Percentiles rank a stretch among this genome's conserved stretches.
Evolutionary conservation across 92 coral and sea anemone genomes (phyloP).

Genomic region (Phenganax marumi): DNA sequence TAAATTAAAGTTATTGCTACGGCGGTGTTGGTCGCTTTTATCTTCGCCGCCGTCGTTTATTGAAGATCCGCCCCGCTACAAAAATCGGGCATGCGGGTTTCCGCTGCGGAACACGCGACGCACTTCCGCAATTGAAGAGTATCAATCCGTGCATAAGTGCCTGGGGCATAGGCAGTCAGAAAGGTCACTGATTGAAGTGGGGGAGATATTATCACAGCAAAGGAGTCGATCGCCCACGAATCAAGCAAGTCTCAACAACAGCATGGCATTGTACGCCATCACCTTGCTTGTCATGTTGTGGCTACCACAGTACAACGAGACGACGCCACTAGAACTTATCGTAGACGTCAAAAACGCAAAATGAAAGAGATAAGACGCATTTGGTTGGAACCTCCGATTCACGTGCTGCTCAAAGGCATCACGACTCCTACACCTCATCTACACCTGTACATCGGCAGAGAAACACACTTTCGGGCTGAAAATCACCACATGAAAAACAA

Average conservation of each 20-base stretch:
- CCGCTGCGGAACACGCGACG: conserved; percentile 2
- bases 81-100: conserved; percentile 22
- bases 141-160: no score
- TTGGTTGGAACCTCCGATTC: not conserved
- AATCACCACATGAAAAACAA: no score
- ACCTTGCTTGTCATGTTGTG: no score
- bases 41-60: conserved; percentile 15
- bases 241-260: no score
- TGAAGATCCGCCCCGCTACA: conserved; percentile 14
- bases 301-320: not conserved
- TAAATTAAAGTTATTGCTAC: conserved; percentile 33
- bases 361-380: not conserved
- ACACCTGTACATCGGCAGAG: no score
- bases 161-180: no score
- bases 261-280: no score
- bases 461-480: no score
- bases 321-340: not conserved
- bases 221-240: no score
- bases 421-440: no score
- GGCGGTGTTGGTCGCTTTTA: conserved; percentile 22
- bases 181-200: no score
- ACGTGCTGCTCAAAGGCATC: not conserved
- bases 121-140: not conserved
- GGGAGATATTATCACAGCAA: no score
- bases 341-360: not conserved